Evolutionary conservation across 2,888 invertebrate genomes (phyloP), one percentile per base, ranked within the genome.

Genomic region (Aspidapion aeneum): DNA sequence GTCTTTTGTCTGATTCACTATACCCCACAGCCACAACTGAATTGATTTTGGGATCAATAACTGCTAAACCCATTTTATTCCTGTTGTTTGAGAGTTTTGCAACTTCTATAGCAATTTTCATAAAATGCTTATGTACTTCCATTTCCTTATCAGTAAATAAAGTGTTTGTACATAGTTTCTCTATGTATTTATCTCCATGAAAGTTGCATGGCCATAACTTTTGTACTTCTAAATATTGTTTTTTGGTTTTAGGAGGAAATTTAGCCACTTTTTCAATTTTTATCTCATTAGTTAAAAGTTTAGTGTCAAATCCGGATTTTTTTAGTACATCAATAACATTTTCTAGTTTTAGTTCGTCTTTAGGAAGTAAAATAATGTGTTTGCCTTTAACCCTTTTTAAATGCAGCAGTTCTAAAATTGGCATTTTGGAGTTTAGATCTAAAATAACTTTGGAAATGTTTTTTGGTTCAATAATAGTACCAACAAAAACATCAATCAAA

Each of bases 151-250:
- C 63, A n/a, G 68, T 64, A 66, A 94, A 94, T 64, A 88, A 82
- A 1, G 80, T 80, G 17, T 87, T 87, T 12, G 84, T 82, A 1
- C 86, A 77, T 12, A 93, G 74, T 56, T 83, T 84, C 74, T 94
- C 94, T n/a, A 89, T 73, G 66, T 87, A 85, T 65, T 86, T 85
- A 73, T 93, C 88, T 0, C 90, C 89, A 79, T 94, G 94, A 75
- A 94, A 95, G 74, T 92, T 93, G 60, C 90, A 86, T 0, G 94
- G 90, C 96, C 96, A 96, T 54, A 85, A 77, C 60, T 82, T 80
- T 16, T 83, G 82, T 2, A 85, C 84, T 68, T 81, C 79, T 0
- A 83, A 80, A 72, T 87, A 89, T 73, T 95, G 94, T 54, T 78
- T 80, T 59, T 86, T 86, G 0, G 91, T 83, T 74, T 83, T 84